Conservation (phyloP, 2,888 invertebrate genomes). For the Metellina segmentata region DNA sequence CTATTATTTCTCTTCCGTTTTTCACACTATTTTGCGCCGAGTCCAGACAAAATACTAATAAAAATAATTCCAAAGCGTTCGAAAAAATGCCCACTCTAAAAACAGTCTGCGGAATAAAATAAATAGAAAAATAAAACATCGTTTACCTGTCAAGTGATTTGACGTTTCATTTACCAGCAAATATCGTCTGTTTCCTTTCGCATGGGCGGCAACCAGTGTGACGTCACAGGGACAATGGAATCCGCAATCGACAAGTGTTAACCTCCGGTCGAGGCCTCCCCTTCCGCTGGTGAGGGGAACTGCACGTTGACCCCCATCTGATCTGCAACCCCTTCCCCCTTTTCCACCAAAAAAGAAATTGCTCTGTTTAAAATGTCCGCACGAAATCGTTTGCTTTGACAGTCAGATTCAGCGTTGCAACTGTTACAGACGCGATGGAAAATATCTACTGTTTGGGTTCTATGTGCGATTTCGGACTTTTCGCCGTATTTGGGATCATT, state of each 20-base stretch:
- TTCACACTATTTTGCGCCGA: neutral
- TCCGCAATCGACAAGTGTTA: conserved; percentile 52
- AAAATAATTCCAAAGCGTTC: neutral
- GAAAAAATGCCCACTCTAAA: neutral
- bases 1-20: no score
- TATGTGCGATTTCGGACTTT: conserved; percentile 31
- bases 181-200: conserved; percentile 47
- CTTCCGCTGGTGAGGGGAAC: conserved; percentile 40
- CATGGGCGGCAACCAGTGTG: conserved; percentile 59
- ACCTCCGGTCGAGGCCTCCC: conserved; percentile 58
- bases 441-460: conserved; percentile 1
- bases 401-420: conserved; percentile 17
- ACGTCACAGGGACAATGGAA: conserved; percentile 64
- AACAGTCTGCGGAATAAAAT: conserved; percentile 6
- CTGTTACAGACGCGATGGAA: conserved; percentile 22
- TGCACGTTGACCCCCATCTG: conserved; percentile 54
- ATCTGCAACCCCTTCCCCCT: neutral
- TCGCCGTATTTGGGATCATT: conserved; percentile 40
- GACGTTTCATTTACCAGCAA: conserved; percentile 56
- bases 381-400: conserved; percentile 26
- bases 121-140: conserved; percentile 34
- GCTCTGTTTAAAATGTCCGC: conserved; percentile 60
- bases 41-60: neutral
- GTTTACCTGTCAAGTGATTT: conserved; percentile 58
- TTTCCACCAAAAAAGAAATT: conserved; percentile 57